Base-by-base conservation (phyloP, 2,888 invertebrate genomes). In the Dromius quadrimaculatus region DNA sequence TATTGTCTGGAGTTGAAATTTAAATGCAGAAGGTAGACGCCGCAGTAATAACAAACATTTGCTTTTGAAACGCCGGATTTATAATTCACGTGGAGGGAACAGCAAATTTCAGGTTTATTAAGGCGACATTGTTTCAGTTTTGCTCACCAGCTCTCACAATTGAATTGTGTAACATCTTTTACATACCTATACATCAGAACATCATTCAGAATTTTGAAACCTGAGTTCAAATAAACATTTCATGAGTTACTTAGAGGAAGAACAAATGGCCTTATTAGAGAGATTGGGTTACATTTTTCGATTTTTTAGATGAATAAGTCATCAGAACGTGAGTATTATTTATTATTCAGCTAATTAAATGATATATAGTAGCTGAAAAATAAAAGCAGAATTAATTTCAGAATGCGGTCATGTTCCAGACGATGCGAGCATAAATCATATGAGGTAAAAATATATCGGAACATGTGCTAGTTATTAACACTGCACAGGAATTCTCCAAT, bases 361-460 rank as follows among this genome's bases (percentile, higher is more conserved):
- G 36, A 70, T 62, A 61, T 50, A 62, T n/a, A 13, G 59, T 38
- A 17, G 9, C 38, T 22, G 41, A 41, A 43, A 68, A 70, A 57
- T 20, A 62, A 61, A 47, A 15, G 69, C 23, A 22, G 38, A 70
- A 70, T 70, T 70, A 61, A 70, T 70, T 70, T 62, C 22, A 62
- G 62, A 70, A 62, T 23, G 70, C 68, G 68, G 57, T 50, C 62
- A 70, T 61, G 70, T 70, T 47, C 70, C 62, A 47, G 70, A 62
- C 50, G 62, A 70, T 70, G 36, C 50, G 9, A 23, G 50, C 61
- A 62, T 70, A 70, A 70, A 70, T 70, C 70, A 70, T 43, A 43
- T 5, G 62, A 62, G 70, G 70, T 70, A 70, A 70, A 70, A 70
- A 70, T 70, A 70, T 70, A 70, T 70, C 23, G 70, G 36, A 70